Conservation (phyloP, 2,797 vertebrate genomes). For the Threskiornis aethiopicus region DNA sequence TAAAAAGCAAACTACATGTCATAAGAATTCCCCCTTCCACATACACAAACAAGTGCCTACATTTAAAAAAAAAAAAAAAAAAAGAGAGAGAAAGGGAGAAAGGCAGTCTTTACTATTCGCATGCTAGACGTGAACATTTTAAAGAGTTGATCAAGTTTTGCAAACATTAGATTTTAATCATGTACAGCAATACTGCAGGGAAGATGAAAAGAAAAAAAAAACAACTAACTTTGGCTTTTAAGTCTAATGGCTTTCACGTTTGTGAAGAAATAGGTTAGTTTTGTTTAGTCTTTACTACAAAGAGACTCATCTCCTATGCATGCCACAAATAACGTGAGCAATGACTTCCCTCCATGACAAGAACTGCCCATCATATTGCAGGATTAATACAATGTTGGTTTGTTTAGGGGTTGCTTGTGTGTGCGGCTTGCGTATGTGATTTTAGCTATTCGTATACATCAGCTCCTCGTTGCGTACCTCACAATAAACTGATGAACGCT, state of each 20-base stretch:
- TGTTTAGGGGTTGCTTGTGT: background rate
- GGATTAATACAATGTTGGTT: background rate
- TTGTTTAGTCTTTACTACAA: background rate
- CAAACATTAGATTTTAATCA: background rate
- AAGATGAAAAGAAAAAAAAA: background rate
- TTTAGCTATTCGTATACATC: background rate
- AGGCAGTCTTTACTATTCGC: background rate
- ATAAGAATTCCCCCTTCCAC: background rate
- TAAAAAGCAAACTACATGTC: background rate
- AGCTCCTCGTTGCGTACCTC: background rate
- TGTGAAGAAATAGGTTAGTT: background rate
- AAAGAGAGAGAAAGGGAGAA: background rate
- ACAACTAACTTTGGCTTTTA: background rate
- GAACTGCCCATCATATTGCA: background rate
- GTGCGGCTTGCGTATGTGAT: background rate
- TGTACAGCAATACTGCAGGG: background rate
- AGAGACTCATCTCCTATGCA: background rate
- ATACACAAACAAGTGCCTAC: background rate
- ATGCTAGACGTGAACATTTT: background rate
- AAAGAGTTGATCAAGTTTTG: conserved; percentile 24
- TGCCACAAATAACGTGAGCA: background rate
- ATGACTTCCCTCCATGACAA: background rate
- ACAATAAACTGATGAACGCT: background rate
- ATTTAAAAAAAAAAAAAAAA: background rate
- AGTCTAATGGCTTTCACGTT: background rate